Evolutionary conservation across 2,797 vertebrate species (phyloP).

Genomic region (Sebastes wilsoni): DNA sequence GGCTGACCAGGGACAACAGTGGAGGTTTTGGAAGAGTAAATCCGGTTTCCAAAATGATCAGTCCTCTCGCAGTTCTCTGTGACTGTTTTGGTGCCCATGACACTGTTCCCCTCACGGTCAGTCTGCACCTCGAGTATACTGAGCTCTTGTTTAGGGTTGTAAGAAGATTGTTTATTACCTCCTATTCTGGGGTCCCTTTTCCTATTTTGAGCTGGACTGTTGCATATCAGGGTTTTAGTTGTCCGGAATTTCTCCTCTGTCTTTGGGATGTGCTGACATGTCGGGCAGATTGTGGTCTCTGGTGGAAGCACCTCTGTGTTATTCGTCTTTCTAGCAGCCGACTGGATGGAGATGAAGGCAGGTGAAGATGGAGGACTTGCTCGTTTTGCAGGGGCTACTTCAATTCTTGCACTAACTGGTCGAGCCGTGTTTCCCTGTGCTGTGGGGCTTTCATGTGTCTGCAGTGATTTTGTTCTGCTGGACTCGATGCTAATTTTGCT

Average conservation of each 20-base stretch:
- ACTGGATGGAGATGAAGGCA: conserved; percentile 90
- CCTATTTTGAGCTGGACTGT: conserved; percentile 43
- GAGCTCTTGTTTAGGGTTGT: conserved; percentile 75
- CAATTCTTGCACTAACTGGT: conserved; percentile 43
- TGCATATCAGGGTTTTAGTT: conserved; percentile 61
- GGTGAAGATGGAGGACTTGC: conserved; percentile 86
- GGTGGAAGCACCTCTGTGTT: conserved; percentile 58
- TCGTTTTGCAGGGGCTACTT: conserved; percentile 63
- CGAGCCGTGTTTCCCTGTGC: neutral
- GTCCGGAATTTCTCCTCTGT: conserved; percentile 62
- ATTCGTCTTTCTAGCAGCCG: conserved; percentile 83
- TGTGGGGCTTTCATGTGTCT: conserved; percentile 32
- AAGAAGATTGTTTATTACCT: conserved; percentile 38
- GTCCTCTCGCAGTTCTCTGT: conserved; percentile 86
- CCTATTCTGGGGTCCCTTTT: conserved; percentile 28
- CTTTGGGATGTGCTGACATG: conserved; percentile 57
- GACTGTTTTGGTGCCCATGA: conserved; percentile 79
- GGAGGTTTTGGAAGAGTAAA: conserved; percentile 84
- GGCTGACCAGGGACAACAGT: conserved; percentile 84
- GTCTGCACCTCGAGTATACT: conserved; percentile 87
- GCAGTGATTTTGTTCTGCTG: conserved; percentile 79
- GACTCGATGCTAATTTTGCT: conserved; percentile 85
- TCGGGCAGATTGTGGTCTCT: conserved; percentile 30
- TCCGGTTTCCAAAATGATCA: conserved; percentile 83
- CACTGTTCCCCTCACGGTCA: conserved; percentile 69